A percentile compares a stretch with the other conserved stretches of the same genome.
These are phyloP conservation scores for Burhinus bistriatus DNA, from an alignment of 2,113 vertebrate genomes.

Conservation along the genomic window DNA sequence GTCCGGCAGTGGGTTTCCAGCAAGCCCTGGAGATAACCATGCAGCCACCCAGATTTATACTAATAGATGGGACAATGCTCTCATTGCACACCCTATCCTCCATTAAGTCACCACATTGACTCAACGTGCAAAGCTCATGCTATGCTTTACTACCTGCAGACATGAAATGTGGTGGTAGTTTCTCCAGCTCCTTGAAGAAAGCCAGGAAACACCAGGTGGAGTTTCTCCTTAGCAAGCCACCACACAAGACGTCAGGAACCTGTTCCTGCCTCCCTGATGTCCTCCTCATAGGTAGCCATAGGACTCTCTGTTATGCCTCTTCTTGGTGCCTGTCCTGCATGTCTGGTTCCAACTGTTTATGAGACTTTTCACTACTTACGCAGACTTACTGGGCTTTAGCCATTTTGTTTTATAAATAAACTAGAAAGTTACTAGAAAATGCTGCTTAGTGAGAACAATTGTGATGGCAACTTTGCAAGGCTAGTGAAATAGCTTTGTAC, in stretches of 20 bases:
- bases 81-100: not conserved
- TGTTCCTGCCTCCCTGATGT: not conserved
- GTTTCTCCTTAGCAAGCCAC: no score
- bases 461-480: not conserved
- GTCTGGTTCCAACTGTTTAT: not conserved
- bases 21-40: not conserved
- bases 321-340: not conserved
- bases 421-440: not conserved
- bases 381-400: not conserved
- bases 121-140: not conserved
- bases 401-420: not conserved
- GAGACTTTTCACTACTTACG: not conserved
- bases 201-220: not conserved
- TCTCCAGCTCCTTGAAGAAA: not conserved
- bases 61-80: not conserved
- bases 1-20: not conserved
- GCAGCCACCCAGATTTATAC: not conserved
- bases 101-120: not conserved
- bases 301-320: not conserved
- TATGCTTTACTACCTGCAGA: not conserved
- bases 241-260: not conserved
- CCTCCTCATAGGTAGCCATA: not conserved
- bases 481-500: not conserved
- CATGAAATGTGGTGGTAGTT: not conserved
- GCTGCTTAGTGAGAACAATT: not conserved